Evolutionary conservation across 2,113 vertebrate species (phyloP).

Genomic region (Echinops telfairi): DNA sequence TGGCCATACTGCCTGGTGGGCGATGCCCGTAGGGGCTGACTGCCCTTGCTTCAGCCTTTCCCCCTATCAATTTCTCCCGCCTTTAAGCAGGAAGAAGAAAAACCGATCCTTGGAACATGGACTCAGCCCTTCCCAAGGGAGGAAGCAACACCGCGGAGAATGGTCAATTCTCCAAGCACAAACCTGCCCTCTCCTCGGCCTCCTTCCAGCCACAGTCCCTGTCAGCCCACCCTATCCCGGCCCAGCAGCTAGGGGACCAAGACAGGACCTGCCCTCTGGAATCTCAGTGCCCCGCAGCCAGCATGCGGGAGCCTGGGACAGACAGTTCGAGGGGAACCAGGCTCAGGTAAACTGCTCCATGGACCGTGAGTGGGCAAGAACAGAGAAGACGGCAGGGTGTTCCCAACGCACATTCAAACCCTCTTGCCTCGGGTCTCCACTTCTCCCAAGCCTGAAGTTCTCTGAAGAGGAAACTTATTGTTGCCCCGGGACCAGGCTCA

Average conservation of each 20-base stretch:
- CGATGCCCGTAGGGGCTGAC: background rate
- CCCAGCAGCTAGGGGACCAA: background rate
- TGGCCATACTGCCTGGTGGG: no score
- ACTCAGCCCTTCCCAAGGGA: background rate
- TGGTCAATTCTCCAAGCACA: background rate
- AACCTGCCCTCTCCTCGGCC: background rate
- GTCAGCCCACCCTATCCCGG: rapidly evolving
- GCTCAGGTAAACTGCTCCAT: rapidly evolving
- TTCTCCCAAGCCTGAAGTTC: background rate
- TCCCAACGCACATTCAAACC: background rate
- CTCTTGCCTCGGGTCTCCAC: background rate
- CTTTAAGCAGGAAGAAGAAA: conserved; percentile 24
- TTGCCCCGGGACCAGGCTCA: background rate
- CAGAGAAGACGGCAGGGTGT: background rate
- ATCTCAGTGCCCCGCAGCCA: rapidly evolving
- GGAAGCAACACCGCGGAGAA: background rate
- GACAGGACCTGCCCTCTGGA: background rate
- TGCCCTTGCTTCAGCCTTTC: background rate
- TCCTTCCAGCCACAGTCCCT: background rate
- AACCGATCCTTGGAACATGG: background rate
- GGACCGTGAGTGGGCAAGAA: background rate
- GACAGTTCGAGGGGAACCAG: background rate
- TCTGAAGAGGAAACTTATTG: background rate
- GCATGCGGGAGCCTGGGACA: background rate
- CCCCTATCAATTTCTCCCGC: background rate